Evolutionary conservation across 2,113 vertebrate genomes (phyloP).

Genomic region (Suricata suricatta): DNA sequence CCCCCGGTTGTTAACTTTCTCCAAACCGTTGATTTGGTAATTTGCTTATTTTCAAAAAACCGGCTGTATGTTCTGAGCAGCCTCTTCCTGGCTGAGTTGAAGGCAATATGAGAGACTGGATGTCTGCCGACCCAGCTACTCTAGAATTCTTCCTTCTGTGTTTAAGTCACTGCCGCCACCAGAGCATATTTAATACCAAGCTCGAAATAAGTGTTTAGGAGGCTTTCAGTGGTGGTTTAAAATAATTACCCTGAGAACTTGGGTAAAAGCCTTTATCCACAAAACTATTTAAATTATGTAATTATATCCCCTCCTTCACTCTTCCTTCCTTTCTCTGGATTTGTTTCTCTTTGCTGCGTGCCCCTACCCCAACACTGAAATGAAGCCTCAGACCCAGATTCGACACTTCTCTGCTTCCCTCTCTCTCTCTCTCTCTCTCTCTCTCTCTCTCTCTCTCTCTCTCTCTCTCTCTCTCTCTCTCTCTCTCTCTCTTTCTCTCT

Average conservation of each 20-base stretch:
- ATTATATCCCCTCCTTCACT: constrained; percentile 50
- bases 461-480: not conserved
- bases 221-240: constrained; percentile 71
- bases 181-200: constrained; percentile 55
- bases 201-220: constrained; percentile 70
- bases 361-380: not conserved
- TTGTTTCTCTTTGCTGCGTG: not conserved
- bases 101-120: constrained; percentile 23
- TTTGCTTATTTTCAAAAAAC: constrained; percentile 62
- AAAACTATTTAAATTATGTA: constrained; percentile 75
- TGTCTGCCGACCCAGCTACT: constrained; percentile 48
- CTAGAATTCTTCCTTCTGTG: not conserved
- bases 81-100: constrained; percentile 30
- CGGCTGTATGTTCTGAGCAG: not conserved
- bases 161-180: not conserved
- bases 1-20: not conserved
- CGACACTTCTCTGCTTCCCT: not conserved
- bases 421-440: not conserved
- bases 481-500: not conserved
- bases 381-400: not conserved
- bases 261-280: constrained; percentile 70
- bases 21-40: constrained; percentile 6
- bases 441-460: not conserved
- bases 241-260: constrained; percentile 68
- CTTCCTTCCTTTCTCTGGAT: constrained; percentile 67